Evolutionary conservation across 2,888 invertebrate species (phyloP), one percentile per base, ranked within the genome.

Genomic region (Exocentrus adspersus): DNA sequence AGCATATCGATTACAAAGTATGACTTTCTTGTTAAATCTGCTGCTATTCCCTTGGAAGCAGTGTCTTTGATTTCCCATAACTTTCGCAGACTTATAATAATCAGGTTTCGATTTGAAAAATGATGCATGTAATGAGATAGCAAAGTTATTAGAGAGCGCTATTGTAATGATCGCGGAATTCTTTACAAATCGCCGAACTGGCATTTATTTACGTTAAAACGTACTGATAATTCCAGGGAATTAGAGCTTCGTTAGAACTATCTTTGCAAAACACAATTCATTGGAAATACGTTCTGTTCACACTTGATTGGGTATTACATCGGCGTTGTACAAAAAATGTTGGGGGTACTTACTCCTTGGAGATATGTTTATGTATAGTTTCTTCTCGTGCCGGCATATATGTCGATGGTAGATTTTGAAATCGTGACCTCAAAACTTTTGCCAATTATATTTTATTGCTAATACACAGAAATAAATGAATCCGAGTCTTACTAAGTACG

Each of bases 281-380:
- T 54, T 20, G 41, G 28, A 54, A 42, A 54, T 54, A 42, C 24
- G 21, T 16, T 54, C 42, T 54, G 41, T 54, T 41, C 42, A 42
- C 53, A 42, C 53, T 24, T 42, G 53, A 54, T 54, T 41, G 53
- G 42, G 42, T 42, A 24, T 54, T 42, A 41, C 42, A 41, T 12
- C 16, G 16, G 14, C n/a, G 42, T 41, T 14, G 16, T 42, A 41
- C 21, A 54, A 54, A 42, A 42, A 46, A 54, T 42, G 41, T 54
- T 42, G 10, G 10, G n/a, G 30, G n/a, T 30, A 30, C 30, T 30
- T 30, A 30, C 2, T 30, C n/a, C 30, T 32, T 41, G 20, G 19
- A 37, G 20, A 17, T 24, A 19, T 41, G 42, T 54, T 53, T 53
- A 19, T 5, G 52, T 50, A 21, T 21, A 30, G 17, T 10, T 32